Evolutionary conservation across 2,113 vertebrate genomes (phyloP).

Genomic region (Syngnathoides biaculeatus): DNA sequence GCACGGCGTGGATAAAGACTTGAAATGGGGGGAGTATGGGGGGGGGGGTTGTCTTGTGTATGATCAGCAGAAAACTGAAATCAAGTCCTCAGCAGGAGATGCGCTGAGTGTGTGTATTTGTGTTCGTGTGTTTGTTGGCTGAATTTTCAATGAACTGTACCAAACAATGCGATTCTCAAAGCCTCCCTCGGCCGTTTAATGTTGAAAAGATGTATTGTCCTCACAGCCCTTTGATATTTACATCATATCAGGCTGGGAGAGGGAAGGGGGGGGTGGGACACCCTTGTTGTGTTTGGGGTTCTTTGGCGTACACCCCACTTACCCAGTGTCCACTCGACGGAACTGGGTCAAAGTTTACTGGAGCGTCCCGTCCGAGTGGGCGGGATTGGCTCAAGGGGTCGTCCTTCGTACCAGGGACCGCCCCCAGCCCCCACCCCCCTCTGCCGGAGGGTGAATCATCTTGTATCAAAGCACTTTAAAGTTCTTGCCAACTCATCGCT

Average conservation of each 20-base stretch:
- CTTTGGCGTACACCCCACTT: background rate
- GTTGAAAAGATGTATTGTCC: slow-evolving; percentile 55
- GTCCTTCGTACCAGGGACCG: slow-evolving; percentile 18
- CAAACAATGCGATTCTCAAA: slow-evolving; percentile 37
- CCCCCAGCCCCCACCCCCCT: slow-evolving; percentile 6
- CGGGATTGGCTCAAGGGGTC: slow-evolving; percentile 29
- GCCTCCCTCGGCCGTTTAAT: slow-evolving; percentile 40
- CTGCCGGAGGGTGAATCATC: background rate
- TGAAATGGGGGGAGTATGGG: slow-evolving; percentile 22
- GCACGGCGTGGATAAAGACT: slow-evolving; percentile 23
- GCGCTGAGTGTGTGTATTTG: slow-evolving; percentile 9
- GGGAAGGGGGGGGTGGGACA: slow-evolving; percentile 9
- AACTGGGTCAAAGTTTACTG: slow-evolving; percentile 72
- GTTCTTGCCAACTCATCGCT: background rate
- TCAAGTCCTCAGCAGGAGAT: slow-evolving; percentile 33
- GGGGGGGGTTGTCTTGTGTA: slow-evolving; percentile 34
- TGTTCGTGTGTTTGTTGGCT: slow-evolving; percentile 19
- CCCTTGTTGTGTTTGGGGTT: slow-evolving; percentile 26
- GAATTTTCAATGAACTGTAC: slow-evolving; percentile 37
- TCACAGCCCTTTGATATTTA: slow-evolving; percentile 49
- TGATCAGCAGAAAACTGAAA: slow-evolving; percentile 52
- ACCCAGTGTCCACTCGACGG: slow-evolving; percentile 13
- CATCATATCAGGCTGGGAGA: slow-evolving; percentile 37
- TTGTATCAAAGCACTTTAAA: slow-evolving; percentile 1
- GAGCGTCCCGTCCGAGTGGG: slow-evolving; percentile 62